A percentile compares a stretch with the other conserved stretches of the same genome.
phyloP scores from a whole-genome alignment of 2,113 vertebrate genomes.

The Ceyx margarethae region DNA sequence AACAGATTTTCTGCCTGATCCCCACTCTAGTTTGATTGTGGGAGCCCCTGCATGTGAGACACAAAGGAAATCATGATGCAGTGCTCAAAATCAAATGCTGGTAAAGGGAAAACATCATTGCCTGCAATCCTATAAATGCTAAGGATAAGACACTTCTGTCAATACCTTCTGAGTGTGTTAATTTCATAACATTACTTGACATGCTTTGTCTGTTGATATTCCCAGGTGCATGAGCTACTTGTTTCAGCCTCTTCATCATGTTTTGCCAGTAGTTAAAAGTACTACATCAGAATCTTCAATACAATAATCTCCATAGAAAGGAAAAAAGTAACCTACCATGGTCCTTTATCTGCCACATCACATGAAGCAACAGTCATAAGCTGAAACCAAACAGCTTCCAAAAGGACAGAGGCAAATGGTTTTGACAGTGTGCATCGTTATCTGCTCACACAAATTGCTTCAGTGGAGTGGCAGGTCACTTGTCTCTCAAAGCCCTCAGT shows the following conservation, averaged over 20 bases:
- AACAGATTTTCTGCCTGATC: background rate
- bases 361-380: background rate
- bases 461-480: background rate
- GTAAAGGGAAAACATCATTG: background rate
- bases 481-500: background rate
- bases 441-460: background rate
- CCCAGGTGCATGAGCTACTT: background rate
- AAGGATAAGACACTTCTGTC: background rate
- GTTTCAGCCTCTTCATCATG: background rate
- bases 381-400: background rate
- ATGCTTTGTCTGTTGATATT: background rate
- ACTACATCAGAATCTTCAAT: background rate
- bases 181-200: background rate
- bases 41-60: accelerated
- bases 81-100: background rate
- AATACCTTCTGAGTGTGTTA: background rate
- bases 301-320: background rate
- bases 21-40: background rate
- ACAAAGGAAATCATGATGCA: background rate
- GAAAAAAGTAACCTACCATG: accelerated
- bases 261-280: background rate
- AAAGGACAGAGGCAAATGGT: background rate
- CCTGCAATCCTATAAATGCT: background rate
- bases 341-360: background rate
- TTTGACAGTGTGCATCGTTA: background rate